Conservation (phyloP, 2,888 invertebrate species). For the Rhopalosiphum nymphaeae region DNA sequence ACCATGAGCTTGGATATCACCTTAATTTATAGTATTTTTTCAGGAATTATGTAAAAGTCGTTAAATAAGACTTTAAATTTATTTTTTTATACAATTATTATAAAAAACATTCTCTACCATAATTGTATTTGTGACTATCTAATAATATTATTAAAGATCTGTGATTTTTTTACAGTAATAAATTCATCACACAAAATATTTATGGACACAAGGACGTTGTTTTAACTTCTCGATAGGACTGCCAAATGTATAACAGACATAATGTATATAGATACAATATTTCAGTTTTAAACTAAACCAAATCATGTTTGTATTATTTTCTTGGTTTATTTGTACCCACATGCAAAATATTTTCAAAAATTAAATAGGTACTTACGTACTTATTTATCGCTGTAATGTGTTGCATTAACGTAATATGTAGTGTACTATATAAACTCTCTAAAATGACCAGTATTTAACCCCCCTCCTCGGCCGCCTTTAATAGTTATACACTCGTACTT, state of each 20-base stretch:
- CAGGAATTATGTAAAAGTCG: background rate
- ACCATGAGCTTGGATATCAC: background rate
- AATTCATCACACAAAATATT: slow-evolving; percentile 27
- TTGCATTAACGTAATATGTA: background rate
- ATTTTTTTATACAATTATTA: background rate
- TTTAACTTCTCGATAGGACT: background rate
- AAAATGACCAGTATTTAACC: background rate
- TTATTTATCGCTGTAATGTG: background rate
- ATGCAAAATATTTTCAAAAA: background rate
- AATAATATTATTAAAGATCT: background rate
- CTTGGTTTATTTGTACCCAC: background rate
- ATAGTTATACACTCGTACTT: background rate
- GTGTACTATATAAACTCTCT: background rate
- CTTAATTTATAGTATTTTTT: background rate
- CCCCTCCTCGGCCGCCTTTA: too few species aligned
- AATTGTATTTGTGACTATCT: background rate
- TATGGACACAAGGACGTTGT: slow-evolving; percentile 37
- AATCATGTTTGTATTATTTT: background rate
- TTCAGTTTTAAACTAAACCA: background rate
- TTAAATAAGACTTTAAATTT: background rate
- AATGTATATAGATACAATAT: background rate
- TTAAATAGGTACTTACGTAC: background rate
- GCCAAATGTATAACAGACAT: slow-evolving; percentile 20
- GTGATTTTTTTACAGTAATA: slow-evolving; percentile 18
- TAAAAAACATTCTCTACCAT: background rate